phyloP scores from a whole-genome alignment of 2,797 vertebrate species.

The Megalops cyprinoides region DNA sequence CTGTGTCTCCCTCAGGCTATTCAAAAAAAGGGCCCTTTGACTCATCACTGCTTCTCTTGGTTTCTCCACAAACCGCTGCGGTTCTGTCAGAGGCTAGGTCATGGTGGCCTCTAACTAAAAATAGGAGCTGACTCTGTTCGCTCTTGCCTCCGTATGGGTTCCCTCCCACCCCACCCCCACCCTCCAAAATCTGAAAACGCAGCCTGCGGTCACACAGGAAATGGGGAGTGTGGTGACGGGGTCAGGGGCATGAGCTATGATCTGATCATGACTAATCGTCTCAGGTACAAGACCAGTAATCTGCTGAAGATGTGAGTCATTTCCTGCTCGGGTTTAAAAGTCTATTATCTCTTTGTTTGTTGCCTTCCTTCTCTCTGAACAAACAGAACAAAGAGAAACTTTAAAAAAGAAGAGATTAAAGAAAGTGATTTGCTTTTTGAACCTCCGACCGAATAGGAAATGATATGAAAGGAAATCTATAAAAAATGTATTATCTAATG shows the following conservation, averaged over 20 bases:
- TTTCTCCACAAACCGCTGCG: conserved; percentile 44
- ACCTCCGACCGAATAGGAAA: conserved; percentile 25
- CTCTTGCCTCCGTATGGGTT: conserved; percentile 35
- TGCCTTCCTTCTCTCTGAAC: not conserved
- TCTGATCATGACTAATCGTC: conserved; percentile 28
- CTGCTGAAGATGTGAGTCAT: conserved; percentile 20
- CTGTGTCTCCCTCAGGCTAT: conserved; percentile 49
- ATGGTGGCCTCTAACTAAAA: conserved; percentile 48
- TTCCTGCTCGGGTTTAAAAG: conserved; percentile 8
- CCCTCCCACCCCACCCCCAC: not conserved
- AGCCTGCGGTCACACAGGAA: conserved; percentile 36
- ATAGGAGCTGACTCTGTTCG: conserved; percentile 47
- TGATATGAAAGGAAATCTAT: too few species aligned
- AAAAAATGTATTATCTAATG: too few species aligned
- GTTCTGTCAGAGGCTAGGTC: conserved; percentile 36
- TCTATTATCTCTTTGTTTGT: not conserved
- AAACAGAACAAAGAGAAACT: conserved; percentile 2
- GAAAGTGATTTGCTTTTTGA: conserved; percentile 30
- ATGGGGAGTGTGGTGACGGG: conserved; percentile 40
- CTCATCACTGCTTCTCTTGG: conserved; percentile 46
- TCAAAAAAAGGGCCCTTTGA: conserved; percentile 38
- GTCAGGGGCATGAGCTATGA: conserved; percentile 25
- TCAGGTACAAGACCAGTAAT: conserved; percentile 19
- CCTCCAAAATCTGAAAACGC: conserved; percentile 38
- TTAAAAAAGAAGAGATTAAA: conserved; percentile 22